phyloP scores from a whole-genome alignment of 2,888 invertebrate genomes.

The Brenthis ino region DNA sequence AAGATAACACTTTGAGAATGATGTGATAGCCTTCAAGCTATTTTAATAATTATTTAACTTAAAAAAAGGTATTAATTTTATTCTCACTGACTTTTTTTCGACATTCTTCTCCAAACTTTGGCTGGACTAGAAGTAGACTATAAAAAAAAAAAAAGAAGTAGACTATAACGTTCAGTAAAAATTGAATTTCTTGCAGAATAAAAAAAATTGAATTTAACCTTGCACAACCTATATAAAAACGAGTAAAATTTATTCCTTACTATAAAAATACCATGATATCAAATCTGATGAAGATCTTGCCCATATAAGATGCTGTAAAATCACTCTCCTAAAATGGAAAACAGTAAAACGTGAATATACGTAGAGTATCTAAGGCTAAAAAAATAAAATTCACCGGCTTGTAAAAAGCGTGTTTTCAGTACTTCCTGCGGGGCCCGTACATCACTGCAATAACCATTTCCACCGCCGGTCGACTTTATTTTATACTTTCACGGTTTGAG shows the following conservation, averaged over 20 bases:
- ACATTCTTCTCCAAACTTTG: no score
- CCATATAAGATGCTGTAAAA: background rate
- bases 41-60: no score
- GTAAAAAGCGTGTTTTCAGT: conserved; percentile 58
- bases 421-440: conserved; percentile 53
- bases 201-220: no score
- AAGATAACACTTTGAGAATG: no score
- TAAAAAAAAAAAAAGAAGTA: no score
- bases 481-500: conserved; percentile 41
- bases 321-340: conserved; percentile 3
- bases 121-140: no score
- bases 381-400: conserved; percentile 46
- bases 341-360: conserved; percentile 8
- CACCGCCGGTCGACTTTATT: conserved; percentile 42
- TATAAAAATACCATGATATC: background rate
- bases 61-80: no score
- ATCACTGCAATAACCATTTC: conserved; percentile 55
- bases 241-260: background rate
- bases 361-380: conserved; percentile 19
- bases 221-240: background rate
- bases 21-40: no score
- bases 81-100: no score
- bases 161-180: no score
- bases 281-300: conserved; percentile 1
- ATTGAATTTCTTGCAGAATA: no score